Base-by-base conservation (phyloP, 1,140 invertebrate species). In the Nomia melanderi region DNA sequence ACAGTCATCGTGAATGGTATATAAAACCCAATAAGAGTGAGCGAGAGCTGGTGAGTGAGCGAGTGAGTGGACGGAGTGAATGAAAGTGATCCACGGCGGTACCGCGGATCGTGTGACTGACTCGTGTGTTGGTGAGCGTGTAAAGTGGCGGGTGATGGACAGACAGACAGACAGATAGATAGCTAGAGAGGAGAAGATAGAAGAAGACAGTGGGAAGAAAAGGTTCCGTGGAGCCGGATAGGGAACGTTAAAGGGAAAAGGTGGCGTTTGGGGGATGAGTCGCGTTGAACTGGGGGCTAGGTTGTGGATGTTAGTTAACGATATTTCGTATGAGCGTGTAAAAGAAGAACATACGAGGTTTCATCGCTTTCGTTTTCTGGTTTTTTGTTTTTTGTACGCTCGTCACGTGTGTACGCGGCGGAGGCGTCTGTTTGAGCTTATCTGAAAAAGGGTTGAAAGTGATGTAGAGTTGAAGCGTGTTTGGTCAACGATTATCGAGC, bases 141-240 rank as follows among this genome's bases (percentile, higher is more conserved):
- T 85, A 69, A 83, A 84, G 79, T 84, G 83, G 71, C 71, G 79
- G 70, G 83, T 85, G 82, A 85, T 75, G 83, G 84, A 85, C 77
- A 85, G 83, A 85, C 76, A 83, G 83, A 86, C 65, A 82, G 83
- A 85, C 70, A 85, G 79, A 84, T 53, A 76, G 73, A 64, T n/a
- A 78, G 81, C 60, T 79, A 83, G 76, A 77, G 47, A 81, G 65
- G 76, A 54, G 31, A 72, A 82, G 76, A 79, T 36, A 79, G 81
- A 83, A n/a, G 60, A 81, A 78, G 81, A 78, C 54, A 59, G 54
- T 76, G 59, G 71, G 67, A 73, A 71, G 72, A 39, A 44, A 36
- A 64, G 44, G 56, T 71, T 23, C 54, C 33, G 66, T 50, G 79
- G 74, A 65, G 47, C 59, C 50, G 25, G 39, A 27, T 33, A 44